Evolutionary conservation across 2,888 invertebrate species (phyloP), one percentile per base, ranked within the genome.

Genomic region (Phaonia tiefii): DNA sequence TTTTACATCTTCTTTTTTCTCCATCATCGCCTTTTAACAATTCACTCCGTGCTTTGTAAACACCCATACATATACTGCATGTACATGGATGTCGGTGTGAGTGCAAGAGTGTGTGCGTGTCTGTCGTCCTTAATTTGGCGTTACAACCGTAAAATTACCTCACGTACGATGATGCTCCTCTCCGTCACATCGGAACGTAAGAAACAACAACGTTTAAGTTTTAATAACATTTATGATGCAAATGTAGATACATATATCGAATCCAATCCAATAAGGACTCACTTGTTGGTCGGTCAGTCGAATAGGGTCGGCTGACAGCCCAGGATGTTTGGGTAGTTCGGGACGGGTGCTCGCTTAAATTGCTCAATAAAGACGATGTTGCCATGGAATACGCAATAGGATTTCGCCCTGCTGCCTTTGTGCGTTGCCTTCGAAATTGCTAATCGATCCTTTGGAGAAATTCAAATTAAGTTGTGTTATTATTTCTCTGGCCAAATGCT

Each of bases 131-230:
- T 77, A 80, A 80, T 80, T 71, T 77, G 77, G 70, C 60, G 44
- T 77, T 70, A 80, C 74, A 77, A 77, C 70, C 77, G 71, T 71
- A 80, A 74, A 77, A 80, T 80, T 77, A 80, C 80, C 77, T 80
- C 80, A 80, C 80, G 80, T 80, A 80, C 25, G 54, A 66, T n/a
- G n/a, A n/a, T 74, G 65, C 51, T 58, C 5, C 25, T 66, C 42
- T 31, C 42, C 20, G 51, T 22, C 39, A 63, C 39, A 63, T 63
- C 39, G 63, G 63, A 42, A 37, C 42, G 20, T 54, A 42, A 15
- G 25, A 54, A 51, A 63, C 67, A 58, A 74, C 69, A 70, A 49
- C 56, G 56, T 74, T 79, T 65, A 65, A 70, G 39, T 70, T 74
- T 65, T 65, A 69, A 79, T 65, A 79, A 79, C 37, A 42, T 63